A percentile compares a stretch with the other conserved stretches of the same genome.
These are phyloP conservation scores for Diarsia brunnea DNA, from an alignment of 2,888 invertebrate species.

Conservation along the genomic window DNA sequence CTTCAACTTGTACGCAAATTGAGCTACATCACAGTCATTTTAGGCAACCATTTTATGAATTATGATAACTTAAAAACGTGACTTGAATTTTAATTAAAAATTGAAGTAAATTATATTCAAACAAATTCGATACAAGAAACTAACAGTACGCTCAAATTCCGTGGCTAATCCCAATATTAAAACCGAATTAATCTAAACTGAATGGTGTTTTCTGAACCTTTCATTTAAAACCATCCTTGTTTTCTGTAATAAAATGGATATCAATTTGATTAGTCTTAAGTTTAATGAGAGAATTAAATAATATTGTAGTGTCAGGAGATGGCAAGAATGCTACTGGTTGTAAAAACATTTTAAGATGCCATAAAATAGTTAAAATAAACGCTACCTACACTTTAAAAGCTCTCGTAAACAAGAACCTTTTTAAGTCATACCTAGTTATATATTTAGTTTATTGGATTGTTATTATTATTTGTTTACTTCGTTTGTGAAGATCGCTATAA, in stretches of 20 bases:
- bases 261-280: conserved; percentile 40
- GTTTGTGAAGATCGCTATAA: background rate
- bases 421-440: conserved; percentile 6
- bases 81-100: conserved; percentile 29
- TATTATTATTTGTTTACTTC: background rate
- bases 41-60: conserved; percentile 35
- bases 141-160: conserved; percentile 36
- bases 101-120: conserved; percentile 24
- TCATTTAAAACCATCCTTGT: conserved; percentile 23
- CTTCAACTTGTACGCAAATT: background rate
- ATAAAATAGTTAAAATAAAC: conserved; percentile 47
- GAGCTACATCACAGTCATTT: background rate
- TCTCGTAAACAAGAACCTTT: conserved; percentile 50
- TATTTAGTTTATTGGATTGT: background rate
- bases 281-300: conserved; percentile 53
- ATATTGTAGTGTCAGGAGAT: conserved; percentile 28
- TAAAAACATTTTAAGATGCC: conserved; percentile 57
- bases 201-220: conserved; percentile 33
- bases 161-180: conserved; percentile 38
- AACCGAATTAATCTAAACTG: conserved; percentile 38
- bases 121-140: conserved; percentile 42
- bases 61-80: conserved; percentile 36
- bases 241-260: conserved; percentile 42
- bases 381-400: conserved; percentile 36
- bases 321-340: conserved; percentile 50